Percentiles rank a stretch among this genome's conserved stretches.
phyloP scores from a whole-genome alignment of 1,140 invertebrate species.

The Odontomachus brunneus region DNA sequence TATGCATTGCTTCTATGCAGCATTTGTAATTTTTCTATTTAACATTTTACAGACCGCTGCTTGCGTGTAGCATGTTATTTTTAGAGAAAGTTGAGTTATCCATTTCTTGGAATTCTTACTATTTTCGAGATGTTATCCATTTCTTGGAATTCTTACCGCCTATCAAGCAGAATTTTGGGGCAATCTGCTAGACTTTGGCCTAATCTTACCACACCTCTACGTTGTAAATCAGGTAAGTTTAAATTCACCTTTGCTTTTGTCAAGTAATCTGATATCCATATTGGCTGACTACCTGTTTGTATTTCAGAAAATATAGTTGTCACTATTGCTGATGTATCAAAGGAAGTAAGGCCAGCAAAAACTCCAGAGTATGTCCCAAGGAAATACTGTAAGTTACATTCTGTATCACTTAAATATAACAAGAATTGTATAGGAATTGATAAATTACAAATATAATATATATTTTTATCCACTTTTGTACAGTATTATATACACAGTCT shows the following conservation, averaged over 20 bases:
- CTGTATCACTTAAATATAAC: slow-evolving; percentile 53
- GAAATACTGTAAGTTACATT: slow-evolving; percentile 90
- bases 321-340: slow-evolving; percentile 91
- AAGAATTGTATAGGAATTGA: neutral
- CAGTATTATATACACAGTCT: slow-evolving; percentile 78
- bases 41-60: slow-evolving; percentile 1
- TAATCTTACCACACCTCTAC: slow-evolving; percentile 65
- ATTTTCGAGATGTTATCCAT: slow-evolving; percentile 66
- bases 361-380: slow-evolving; percentile 93
- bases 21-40: neutral
- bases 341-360: slow-evolving; percentile 88
- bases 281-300: neutral
- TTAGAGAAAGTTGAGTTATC: neutral
- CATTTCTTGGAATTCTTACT: too few species aligned
- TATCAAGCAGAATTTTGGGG: slow-evolving; percentile 68
- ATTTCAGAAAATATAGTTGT: slow-evolving; percentile 83
- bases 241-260: neutral
- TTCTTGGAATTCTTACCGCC: slow-evolving; percentile 42
- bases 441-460: slow-evolving; percentile 4
- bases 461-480: slow-evolving; percentile 46
- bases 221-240: slow-evolving; percentile 77
- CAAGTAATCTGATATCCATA: neutral
- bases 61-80: neutral
- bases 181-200: slow-evolving; percentile 56
- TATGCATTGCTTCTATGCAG: neutral